Base-by-base conservation (phyloP, 1,140 invertebrate species). In the Megathymus violae region DNA sequence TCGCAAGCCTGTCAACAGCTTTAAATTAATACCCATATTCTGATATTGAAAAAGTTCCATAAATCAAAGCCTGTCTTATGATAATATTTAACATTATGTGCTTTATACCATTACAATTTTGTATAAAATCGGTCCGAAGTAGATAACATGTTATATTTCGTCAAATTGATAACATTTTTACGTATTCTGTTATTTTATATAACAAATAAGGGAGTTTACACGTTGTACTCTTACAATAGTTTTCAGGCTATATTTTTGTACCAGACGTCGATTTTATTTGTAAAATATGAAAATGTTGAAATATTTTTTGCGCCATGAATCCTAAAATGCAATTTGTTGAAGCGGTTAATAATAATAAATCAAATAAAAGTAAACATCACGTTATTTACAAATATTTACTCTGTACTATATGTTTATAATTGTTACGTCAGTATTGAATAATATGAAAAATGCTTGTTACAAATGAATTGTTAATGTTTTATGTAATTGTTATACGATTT, bases 391-490 rank as follows among this genome's bases (percentile, higher is more conserved):
- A 47, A 62, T 62, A 13, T 62, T 43, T 50, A 44, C 38, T 46
- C 19, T 11, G 22, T 19, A 48, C 19, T 54, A 54, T 27, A 4
- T 36, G n/a, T 34, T 16, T 50, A 50, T 48, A 19, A 51, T 64
- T 66, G 62, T 72, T 69, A 52, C 41, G 25, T 48, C 64, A 46
- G 46, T 72, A 66, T 68, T 64, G 41, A 51, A 43, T 31, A 46
- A 15, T 17, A 60, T 52, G 48, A 62, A 36, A 54, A 56, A 25
- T 25, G 56, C 64, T 59, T 71, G 62, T 61, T 69, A 60, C 22
- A 46, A 52, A 54, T 43, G 15, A 58, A 64, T 64, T 58, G 48
- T 48, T 61, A 61, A 44, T 47, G 44, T 36, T 22, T 22, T 22
- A 22, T 36, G 27, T 69, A 54, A 54, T 69, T 60, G 41, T 68